Conservation (phyloP, 2,888 invertebrate species). For the Ophion ellenae region DNA sequence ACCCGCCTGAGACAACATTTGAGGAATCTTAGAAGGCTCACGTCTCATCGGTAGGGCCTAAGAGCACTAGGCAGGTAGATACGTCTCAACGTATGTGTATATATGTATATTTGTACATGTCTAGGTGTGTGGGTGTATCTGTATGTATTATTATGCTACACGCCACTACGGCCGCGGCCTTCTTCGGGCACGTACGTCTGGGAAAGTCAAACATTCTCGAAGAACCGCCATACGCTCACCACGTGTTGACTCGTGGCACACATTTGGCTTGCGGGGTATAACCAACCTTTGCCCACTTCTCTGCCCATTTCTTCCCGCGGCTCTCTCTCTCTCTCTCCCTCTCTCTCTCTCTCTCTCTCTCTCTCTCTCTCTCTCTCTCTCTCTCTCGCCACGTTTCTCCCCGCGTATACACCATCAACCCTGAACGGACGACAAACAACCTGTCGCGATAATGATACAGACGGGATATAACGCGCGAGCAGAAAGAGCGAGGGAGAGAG, state of each 20-base stretch:
- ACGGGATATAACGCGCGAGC: conserved; percentile 71
- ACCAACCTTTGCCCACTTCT: conserved; percentile 54
- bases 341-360: conserved; percentile 40
- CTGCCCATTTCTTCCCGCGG: conserved; percentile 55
- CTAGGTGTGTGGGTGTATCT: conserved; percentile 4
- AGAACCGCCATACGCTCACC: conserved; percentile 75
- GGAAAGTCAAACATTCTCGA: conserved; percentile 83
- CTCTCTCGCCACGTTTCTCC: conserved; percentile 56
- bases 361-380: conserved; percentile 16
- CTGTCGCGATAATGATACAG: conserved; percentile 82
- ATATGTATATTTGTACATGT: conserved; percentile 20
- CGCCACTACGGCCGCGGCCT: conserved; percentile 66
- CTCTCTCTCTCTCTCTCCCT: conserved; percentile 32
- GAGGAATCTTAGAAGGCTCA: conserved; percentile 75
- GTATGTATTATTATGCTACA: conserved; percentile 16
- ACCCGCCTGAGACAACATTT: conserved; percentile 82
- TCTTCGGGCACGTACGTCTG: conserved; percentile 75
- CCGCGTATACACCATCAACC: conserved; percentile 39
- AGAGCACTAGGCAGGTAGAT: conserved; percentile 75
- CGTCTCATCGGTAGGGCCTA: conserved; percentile 50
- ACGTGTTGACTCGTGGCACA: conserved; percentile 81
- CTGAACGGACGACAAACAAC: conserved; percentile 78
- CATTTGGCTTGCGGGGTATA: conserved; percentile 76
- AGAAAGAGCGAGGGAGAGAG: conserved; percentile 5
- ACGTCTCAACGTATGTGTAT: conserved; percentile 43